Evolutionary conservation across 2,888 invertebrate genomes (phyloP).

Genomic region (Torymus tubicola): DNA sequence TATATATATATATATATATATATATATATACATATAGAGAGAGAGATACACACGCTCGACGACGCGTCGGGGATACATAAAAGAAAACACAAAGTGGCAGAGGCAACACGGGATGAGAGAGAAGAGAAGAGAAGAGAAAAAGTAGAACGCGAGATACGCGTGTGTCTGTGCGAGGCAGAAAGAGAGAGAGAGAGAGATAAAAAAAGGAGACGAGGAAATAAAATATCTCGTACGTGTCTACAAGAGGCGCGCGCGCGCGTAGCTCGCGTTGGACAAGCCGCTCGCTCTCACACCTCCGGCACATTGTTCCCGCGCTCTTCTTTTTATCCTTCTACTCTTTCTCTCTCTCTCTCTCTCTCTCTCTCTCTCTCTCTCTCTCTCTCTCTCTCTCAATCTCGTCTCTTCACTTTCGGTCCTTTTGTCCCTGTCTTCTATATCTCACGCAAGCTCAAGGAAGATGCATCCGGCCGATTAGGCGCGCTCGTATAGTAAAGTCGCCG

Average conservation of each 20-base stretch:
- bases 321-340: constrained; percentile 21
- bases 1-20: constrained; percentile 51
- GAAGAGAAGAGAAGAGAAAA: background rate
- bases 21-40: too few relatives aligned
- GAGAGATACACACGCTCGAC: too few relatives aligned
- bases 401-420: constrained; percentile 14
- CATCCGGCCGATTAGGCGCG: constrained; percentile 45
- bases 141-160: constrained; percentile 16
- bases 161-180: background rate
- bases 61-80: constrained; percentile 22
- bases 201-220: constrained; percentile 5
- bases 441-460: constrained; percentile 19
- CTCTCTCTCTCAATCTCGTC: constrained; percentile 22
- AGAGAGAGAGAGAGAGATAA: constrained; percentile 17
- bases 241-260: constrained; percentile 7
- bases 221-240: constrained; percentile 48
- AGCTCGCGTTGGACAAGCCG: constrained; percentile 26
- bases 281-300: background rate
- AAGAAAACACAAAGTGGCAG: constrained; percentile 45
- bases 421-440: background rate
- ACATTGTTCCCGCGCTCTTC: background rate
- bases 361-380: background rate
- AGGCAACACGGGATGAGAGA: constrained; percentile 17
- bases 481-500: constrained; percentile 15
- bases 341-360: constrained; percentile 7